Conservation (phyloP, 2,888 invertebrate genomes). For the Penaeus monodon region DNA sequence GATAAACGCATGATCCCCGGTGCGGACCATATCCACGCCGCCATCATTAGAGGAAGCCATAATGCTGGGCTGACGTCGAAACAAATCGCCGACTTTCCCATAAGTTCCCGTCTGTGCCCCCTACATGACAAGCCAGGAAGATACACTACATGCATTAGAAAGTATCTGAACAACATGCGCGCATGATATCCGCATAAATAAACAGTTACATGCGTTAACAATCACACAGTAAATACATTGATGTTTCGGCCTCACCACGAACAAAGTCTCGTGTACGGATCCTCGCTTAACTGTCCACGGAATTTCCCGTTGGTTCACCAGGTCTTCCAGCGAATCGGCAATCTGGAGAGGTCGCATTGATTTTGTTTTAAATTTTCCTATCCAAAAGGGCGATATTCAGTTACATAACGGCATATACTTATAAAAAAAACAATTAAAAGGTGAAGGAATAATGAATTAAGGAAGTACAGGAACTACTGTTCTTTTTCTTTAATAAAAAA, state of each 20-base stretch:
- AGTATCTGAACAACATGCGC: neutral
- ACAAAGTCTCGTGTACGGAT: slow-evolving; percentile 55
- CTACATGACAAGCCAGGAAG: neutral
- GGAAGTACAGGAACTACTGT: too few relatives aligned
- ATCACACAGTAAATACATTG: too few relatives aligned
- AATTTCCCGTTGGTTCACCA: slow-evolving; percentile 49
- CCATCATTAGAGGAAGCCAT: slow-evolving; percentile 30
- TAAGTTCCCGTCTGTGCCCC: slow-evolving; percentile 37
- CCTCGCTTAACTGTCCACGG: slow-evolving; percentile 49
- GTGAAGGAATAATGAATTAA: too few relatives aligned
- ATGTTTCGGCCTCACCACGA: slow-evolving; percentile 29
- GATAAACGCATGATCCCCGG: slow-evolving; percentile 50
- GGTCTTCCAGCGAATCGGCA: slow-evolving; percentile 56
- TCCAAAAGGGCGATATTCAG: neutral
- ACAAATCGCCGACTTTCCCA: slow-evolving; percentile 40
- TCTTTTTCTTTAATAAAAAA: too few relatives aligned
- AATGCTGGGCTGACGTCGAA: slow-evolving; percentile 25
- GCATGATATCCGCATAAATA: neutral
- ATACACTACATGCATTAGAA: neutral
- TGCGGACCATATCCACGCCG: slow-evolving; percentile 48
- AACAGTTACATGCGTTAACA: too few relatives aligned
- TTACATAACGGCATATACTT: neutral
- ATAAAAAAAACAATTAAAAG: too few relatives aligned
- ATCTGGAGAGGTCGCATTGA: slow-evolving; percentile 12
- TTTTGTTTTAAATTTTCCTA: neutral